Evolutionary conservation across 2,888 invertebrate species (phyloP).

Genomic region (Pseudococcus longispinus): DNA sequence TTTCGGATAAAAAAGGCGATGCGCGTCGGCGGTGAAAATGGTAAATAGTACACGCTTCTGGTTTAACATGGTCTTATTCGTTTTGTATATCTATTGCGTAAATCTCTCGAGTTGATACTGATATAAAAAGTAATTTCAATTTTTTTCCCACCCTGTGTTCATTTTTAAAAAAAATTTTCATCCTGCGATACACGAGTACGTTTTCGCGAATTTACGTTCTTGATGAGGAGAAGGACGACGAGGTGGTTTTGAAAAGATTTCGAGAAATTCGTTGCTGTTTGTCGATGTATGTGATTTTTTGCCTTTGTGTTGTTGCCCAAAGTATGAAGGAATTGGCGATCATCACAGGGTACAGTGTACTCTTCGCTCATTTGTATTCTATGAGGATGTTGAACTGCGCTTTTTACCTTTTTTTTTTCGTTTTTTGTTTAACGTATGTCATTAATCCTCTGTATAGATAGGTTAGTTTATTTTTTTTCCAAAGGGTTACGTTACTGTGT

Average conservation of each 20-base stretch:
- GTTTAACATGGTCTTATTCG: neutral
- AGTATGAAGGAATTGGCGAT: neutral
- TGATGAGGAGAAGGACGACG: neutral
- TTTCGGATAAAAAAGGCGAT: neutral
- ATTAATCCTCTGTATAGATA: neutral
- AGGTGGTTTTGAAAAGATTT: neutral
- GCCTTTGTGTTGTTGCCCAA: neutral
- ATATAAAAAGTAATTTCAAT: neutral
- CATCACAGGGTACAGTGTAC: neutral
- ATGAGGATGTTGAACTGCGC: neutral
- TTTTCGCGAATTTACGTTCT: neutral
- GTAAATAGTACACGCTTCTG: neutral
- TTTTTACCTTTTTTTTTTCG: neutral
- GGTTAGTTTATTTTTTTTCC: neutral
- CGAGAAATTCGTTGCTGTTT: neutral
- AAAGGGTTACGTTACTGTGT: neutral
- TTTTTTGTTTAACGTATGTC: conserved; percentile 11
- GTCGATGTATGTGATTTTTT: neutral
- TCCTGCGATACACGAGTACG: neutral
- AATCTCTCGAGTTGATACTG: neutral
- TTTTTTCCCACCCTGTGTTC: neutral
- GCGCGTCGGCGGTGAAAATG: neutral
- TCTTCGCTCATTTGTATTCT: conserved; percentile 8
- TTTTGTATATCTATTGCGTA: neutral
- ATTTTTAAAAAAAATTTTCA: neutral